Percentiles rank a stretch among this genome's conserved stretches.
These are phyloP conservation scores for Caerostris extrusa DNA, from an alignment of 1,140 invertebrate genomes.

Conservation along the genomic window DNA sequence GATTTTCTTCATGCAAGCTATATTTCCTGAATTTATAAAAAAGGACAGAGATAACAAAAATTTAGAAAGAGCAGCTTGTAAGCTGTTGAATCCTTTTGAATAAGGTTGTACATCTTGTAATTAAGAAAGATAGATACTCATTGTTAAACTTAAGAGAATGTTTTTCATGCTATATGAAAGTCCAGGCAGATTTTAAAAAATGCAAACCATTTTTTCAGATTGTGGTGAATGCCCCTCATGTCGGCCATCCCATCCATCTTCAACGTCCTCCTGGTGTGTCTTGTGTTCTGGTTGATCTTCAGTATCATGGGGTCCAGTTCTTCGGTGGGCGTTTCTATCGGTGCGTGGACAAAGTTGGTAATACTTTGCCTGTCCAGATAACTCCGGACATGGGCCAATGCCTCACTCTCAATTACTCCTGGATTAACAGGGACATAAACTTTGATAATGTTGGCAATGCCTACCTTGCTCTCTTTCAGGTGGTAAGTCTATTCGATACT, in stretches of 20 bases:
- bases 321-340: conserved; percentile 95
- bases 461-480: conserved; percentile 98
- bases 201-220: conserved; percentile 85
- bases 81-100: too few relatives aligned
- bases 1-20: too few relatives aligned
- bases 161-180: too few relatives aligned
- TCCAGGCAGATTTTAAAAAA: too few relatives aligned
- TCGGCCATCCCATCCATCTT: conserved; percentile 98
- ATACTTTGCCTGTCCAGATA: conserved; percentile 90
- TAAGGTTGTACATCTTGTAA: too few relatives aligned
- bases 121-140: too few relatives aligned
- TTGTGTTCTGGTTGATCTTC: conserved; percentile 96
- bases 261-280: conserved; percentile 94
- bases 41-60: too few relatives aligned
- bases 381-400: conserved; percentile 92
- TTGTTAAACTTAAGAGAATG: too few relatives aligned
- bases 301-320: conserved; percentile 94
- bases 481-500: conserved; percentile 82
- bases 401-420: conserved; percentile 93
- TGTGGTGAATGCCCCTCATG: conserved; percentile 94
- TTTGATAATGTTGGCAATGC: conserved; percentile 99
- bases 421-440: conserved; percentile 98
- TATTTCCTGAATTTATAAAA: too few relatives aligned
- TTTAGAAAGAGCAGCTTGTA: too few relatives aligned
- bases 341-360: conserved; percentile 91